Base-by-base conservation (phyloP, 2,113 vertebrate genomes). In the Tichodroma muraria region DNA sequence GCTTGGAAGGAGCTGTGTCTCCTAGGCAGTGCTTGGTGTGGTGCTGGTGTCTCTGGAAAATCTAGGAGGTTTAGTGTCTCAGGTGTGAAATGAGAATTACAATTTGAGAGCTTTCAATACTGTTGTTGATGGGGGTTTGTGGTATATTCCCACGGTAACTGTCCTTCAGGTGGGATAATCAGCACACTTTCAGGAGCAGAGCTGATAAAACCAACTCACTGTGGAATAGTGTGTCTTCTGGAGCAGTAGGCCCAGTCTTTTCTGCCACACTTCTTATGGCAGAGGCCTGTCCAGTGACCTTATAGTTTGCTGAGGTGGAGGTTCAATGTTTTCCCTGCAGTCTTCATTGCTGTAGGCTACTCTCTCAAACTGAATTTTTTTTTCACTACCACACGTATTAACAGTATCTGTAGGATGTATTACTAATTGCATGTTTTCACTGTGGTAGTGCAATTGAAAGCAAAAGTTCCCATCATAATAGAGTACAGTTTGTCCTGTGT, bases 371-470 rank as follows among this genome's bases (percentile, higher is more conserved):
- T 63, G 60, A 93, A 80, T 83, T 88, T 57, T 60, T 59, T 82
- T 69, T 88, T 85, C 56, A 49, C 33, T 94, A 57, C 38, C 60
- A 27, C 24, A 42, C 3, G 5, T 56, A 64, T 85, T 85, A 91
- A 80, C 35, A 63, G 6, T 90, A 78, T 83, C 87, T 95, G 66
- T 66, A 77, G 87, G 50, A 83, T 95, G 27, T 70, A 42, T 80
- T 94, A 70, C 85, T 94, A 93, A 96, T 94, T 76, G 66, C 54
- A 50, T 82, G 30, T 83, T 94, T 95, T 86, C 33, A 50, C 56
- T 31, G 57, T 78, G 83, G 71, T 72, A 93, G 56, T 1, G 4
- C 75, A 91, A 66, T 52, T 85, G 78, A 85, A 91, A 93, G 79
- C 42, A 91, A 44, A 91, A 64, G 52, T 77, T 87, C 83, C 52